Conservation (phyloP, 1,140 invertebrate species). For the Nasonia vitripennis region DNA sequence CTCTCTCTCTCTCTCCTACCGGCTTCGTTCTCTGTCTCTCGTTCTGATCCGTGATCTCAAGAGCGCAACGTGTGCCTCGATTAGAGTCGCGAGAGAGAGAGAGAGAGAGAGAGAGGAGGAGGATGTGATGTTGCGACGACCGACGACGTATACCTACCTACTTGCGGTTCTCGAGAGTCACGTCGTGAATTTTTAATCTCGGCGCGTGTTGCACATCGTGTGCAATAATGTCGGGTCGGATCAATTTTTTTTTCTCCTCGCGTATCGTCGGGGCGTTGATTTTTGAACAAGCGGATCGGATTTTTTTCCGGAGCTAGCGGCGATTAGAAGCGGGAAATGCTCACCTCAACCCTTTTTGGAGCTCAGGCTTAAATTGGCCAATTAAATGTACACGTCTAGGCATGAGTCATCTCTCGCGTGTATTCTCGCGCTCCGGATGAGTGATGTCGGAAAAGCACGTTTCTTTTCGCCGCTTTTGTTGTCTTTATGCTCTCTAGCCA, state of each 20-base stretch:
- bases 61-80: background rate
- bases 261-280: background rate
- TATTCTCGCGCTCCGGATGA: background rate
- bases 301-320: background rate
- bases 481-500: background rate
- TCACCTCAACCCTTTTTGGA: background rate
- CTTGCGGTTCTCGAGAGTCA: slow-evolving; percentile 20
- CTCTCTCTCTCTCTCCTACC: background rate
- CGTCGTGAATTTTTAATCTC: slow-evolving; percentile 21
- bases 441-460: background rate
- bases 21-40: background rate
- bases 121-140: background rate
- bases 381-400: slow-evolving; percentile 13
- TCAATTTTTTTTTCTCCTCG: background rate
- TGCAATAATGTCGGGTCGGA: background rate
- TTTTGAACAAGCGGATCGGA: too few relatives aligned
- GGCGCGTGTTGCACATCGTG: background rate
- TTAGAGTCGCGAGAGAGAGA: background rate
- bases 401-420: slow-evolving; percentile 26
- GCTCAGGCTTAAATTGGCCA: slow-evolving; percentile 18
- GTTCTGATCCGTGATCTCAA: too few relatives aligned
- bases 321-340: background rate
- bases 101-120: background rate
- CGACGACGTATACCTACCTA: background rate
- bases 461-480: background rate